Percentiles rank a stretch among this genome's conserved stretches.
phyloP scores from a whole-genome alignment of 2,888 invertebrate genomes.

The Coenonympha glycerion region DNA sequence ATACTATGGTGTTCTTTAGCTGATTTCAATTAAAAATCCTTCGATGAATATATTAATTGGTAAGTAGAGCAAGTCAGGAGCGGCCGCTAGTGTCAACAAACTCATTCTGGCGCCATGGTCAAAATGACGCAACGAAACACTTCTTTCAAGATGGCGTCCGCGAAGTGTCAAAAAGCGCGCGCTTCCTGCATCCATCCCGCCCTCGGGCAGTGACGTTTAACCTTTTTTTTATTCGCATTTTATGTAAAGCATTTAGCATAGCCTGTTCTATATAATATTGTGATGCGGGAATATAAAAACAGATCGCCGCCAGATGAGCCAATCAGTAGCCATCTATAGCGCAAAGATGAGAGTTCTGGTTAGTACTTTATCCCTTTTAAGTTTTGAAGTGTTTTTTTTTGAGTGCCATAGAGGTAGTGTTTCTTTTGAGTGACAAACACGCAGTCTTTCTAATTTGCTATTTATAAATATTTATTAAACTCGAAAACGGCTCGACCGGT shows the following conservation, averaged over 20 bases:
- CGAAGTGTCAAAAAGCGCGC: constrained; percentile 48
- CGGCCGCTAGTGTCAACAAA: too few species aligned
- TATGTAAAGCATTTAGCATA: constrained; percentile 36
- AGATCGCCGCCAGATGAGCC: constrained; percentile 38
- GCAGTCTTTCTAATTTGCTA: too few species aligned
- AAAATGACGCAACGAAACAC: too few species aligned
- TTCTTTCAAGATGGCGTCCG: constrained; percentile 35
- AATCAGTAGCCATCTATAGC: constrained; percentile 62
- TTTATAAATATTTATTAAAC: too few species aligned
- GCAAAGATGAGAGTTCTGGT: constrained; percentile 67
- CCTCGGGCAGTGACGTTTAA: constrained; percentile 37
- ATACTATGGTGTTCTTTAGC: too few species aligned
- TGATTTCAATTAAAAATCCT: too few species aligned
- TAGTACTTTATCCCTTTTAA: constrained; percentile 36
- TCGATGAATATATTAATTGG: too few species aligned
- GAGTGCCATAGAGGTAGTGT: constrained; percentile 6
- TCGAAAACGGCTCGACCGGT: too few species aligned
- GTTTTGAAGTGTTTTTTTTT: constrained; percentile 7
- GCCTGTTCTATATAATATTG: constrained; percentile 40
- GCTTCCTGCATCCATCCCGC: constrained; percentile 69
- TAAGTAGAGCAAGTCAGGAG: too few species aligned
- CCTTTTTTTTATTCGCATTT: constrained; percentile 39
- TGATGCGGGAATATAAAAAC: constrained; percentile 54
- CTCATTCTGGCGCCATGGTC: too few species aligned
- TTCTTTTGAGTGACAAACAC: neutral